Base-by-base conservation (phyloP, 2,888 invertebrate genomes). In the Saturnia japonica region DNA sequence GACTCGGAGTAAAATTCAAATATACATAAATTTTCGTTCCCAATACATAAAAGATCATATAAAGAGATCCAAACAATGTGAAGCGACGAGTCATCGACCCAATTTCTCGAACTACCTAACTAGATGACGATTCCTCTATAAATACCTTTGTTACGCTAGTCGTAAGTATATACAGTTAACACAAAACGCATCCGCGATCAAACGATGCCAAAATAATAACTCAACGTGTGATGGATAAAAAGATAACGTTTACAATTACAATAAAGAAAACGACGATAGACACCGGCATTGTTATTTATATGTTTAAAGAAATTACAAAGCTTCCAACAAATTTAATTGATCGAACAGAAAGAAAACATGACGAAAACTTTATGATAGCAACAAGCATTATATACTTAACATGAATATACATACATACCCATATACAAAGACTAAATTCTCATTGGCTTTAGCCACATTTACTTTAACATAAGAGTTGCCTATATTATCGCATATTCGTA, bases 121-220 rank as follows among this genome's bases (percentile, higher is more conserved):
- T 83, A 85, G 85, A 87, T 82, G 84, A 83, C 85, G 85, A 88
- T 84, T 82, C 81, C 77, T 86, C 89, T 91, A 90, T 90, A 87
- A 91, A 91, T 91, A 91, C 85, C 73, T 72, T 71, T 74, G 78
- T 77, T 80, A 75, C 78, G 75, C 80, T 79, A 80, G 78, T 82
- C 80, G 78, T 83, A 85, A 81, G 84, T 64, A 64, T 40, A 60
- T 60, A 64, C 64, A n/a, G 80, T 78, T 75, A 83, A 88, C 82
- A 88, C 88, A 88, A 89, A 91, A 88, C 84, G 87, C 88, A 90
- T 90, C 89, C 88, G 89, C 80, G 84, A 85, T 87, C 85, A 82
- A 78, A 82, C 84, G 86, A 81, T 90, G 90, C 91, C 90, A 90
- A 89, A 89, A 87, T 87, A 84, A 89, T 89, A 88, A 87, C 79